Evolutionary conservation across 2,797 vertebrate genomes (phyloP), one percentile per base, ranked within the genome.

Genomic region (Eleutherodactylus coqui): DNA sequence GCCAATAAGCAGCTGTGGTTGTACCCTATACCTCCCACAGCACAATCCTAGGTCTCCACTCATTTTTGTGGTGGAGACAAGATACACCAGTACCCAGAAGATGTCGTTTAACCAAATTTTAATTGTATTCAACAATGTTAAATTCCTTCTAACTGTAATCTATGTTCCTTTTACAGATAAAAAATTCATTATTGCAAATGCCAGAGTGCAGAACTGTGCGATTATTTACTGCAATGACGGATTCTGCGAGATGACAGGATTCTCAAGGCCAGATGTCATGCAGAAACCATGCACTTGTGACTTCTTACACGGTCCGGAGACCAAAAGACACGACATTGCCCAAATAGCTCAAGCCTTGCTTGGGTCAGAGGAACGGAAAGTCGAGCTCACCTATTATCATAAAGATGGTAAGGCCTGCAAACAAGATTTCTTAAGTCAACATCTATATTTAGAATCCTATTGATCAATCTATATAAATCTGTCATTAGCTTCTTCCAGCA

Each of bases 191-290:
- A 99, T 99, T 93, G 98, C 98, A 93, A 99, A 99, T 92, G 97
- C 97, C 88, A 96, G 97, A 91, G 98, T 98, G 85, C 95, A 98
- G 93, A 99, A 99, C 89, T 99, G 98, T 93, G 98, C 98, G 8
- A 99, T 99, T 92, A 99, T 99, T 91, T 99, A 99, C 93, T 99
- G 98, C 95, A 99, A 99, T 75, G 98, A 99, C 84, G 96, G 96
- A 82, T 99, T 99, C 94, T 99, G 98, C 85, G 98, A 99, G 94
- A 98, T 99, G 98, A 99, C 97, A 0, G 98, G 98, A 80, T 99
- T 98, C 94, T 99, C 98, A 64, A 95, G 98, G 91, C 94, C 97
- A 79, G 98, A 99, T 92, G 96, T 99, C 92, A 99, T 99, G 97
- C 98, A 99, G 92, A 98, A 96, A 91, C 97, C 98, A 0, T 99